These are phyloP conservation scores for Andinoacara biseriatus DNA, from an alignment of 2,113 vertebrate species.

Conservation along the genomic window DNA sequence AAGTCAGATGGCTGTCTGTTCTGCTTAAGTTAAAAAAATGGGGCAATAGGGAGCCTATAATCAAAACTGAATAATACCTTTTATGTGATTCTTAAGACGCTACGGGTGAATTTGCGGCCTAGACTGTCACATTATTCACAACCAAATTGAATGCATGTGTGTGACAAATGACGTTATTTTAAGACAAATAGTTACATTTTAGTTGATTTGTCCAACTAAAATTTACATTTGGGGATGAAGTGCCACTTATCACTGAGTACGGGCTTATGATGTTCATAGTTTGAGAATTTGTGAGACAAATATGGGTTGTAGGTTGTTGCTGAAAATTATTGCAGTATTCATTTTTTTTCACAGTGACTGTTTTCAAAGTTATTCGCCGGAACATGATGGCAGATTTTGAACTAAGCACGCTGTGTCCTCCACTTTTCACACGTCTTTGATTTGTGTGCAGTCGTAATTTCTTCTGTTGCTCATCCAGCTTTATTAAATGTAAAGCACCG, in stretches of 20 bases:
- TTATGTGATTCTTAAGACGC: not conserved
- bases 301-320: not conserved
- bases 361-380: constrained; percentile 3
- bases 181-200: not conserved
- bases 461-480: not conserved
- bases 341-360: not conserved
- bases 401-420: not conserved
- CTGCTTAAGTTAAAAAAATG: constrained; percentile 45
- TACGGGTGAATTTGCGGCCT: not conserved
- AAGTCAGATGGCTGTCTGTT: constrained; percentile 73
- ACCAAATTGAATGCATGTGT: not conserved
- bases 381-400: not conserved
- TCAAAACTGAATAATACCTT: constrained; percentile 11
- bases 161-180: not conserved
- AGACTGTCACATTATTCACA: not conserved
- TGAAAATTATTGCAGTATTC: not conserved
- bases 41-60: constrained; percentile 6
- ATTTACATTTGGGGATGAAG: not conserved
- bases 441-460: not conserved
- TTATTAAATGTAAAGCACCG: not conserved
- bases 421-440: not conserved
- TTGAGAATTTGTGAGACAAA: not conserved
- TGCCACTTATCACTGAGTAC: not conserved
- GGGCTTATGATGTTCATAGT: not conserved
- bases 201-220: not conserved